These are phyloP conservation scores for Calephelis nemesis DNA, from an alignment of 1,140 invertebrate species.

Conservation along the genomic window DNA sequence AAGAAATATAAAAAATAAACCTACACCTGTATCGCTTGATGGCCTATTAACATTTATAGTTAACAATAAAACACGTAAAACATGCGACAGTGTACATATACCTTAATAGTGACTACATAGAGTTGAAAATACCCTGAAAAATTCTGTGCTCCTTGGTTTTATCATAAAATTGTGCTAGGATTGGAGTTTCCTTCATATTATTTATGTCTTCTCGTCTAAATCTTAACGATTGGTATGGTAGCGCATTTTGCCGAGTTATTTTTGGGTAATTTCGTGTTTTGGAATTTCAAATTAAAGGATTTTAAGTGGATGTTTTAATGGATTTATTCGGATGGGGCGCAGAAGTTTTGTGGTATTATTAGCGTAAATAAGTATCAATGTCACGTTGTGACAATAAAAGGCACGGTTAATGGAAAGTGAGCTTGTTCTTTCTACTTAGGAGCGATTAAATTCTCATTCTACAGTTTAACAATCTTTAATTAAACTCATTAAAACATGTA, in stretches of 20 bases:
- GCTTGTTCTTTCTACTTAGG: too few species aligned
- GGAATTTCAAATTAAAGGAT: conserved; percentile 20
- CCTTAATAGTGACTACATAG: not conserved
- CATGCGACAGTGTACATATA: not conserved
- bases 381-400: not conserved
- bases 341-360: not conserved
- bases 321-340: conserved; percentile 1
- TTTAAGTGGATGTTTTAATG: conserved; percentile 5
- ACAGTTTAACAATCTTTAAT: too few species aligned
- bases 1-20: not conserved
- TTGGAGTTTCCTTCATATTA: conserved; percentile 54
- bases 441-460: too few species aligned
- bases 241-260: conserved; percentile 61
- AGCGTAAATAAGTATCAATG: not conserved
- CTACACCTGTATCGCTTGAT: conserved; percentile 12
- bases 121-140: not conserved
- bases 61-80: conserved; percentile 7
- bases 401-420: not conserved
- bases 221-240: conserved; percentile 58
- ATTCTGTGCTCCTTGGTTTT: not conserved
- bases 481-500: too few species aligned
- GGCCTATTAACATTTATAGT: conserved; percentile 15
- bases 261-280: conserved; percentile 45
- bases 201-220: conserved; percentile 64
- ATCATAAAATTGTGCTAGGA: conserved; percentile 41